Evolutionary conservation across 2,888 invertebrate species (phyloP).

Genomic region (Tanytarsus gracilentus): DNA sequence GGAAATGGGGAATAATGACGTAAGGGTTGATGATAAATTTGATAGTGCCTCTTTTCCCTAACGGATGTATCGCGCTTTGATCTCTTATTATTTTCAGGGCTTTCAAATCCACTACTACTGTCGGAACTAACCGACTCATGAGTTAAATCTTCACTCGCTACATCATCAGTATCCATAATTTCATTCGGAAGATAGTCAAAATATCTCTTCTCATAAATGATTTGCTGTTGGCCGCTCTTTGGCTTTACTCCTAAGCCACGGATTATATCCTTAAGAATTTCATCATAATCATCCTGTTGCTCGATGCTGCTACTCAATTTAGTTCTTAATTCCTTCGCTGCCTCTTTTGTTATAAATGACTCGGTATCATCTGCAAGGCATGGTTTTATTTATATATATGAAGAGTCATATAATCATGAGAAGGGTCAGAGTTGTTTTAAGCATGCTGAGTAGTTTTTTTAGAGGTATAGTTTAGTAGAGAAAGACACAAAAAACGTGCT

Average conservation of each 20-base stretch:
- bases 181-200: slow-evolving; percentile 33
- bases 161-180: slow-evolving; percentile 28
- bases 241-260: slow-evolving; percentile 18
- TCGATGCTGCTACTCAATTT: slow-evolving; percentile 15
- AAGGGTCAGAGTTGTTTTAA: too few relatives aligned
- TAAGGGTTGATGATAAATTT: too few relatives aligned
- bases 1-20: too few relatives aligned
- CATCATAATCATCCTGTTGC: slow-evolving; percentile 30
- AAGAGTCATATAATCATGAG: too few relatives aligned
- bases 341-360: slow-evolving; percentile 31
- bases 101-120: not conserved
- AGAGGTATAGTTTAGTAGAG: too few relatives aligned
- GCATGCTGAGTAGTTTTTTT: too few relatives aligned
- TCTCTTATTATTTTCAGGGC: not conserved
- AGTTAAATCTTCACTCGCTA: slow-evolving; percentile 29
- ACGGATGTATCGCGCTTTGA: too few relatives aligned
- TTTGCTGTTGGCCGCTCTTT: slow-evolving; percentile 10
- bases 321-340: slow-evolving; percentile 29
- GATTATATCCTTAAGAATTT: slow-evolving; percentile 29
- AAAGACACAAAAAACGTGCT: too few relatives aligned
- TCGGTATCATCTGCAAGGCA: slow-evolving; percentile 28
- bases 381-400: too few relatives aligned
- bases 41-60: too few relatives aligned
- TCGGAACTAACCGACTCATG: slow-evolving; percentile 6
- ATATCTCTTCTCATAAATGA: slow-evolving; percentile 32